Base-by-base conservation (phyloP, 2,888 invertebrate genomes). In the Parnassius apollo region DNA sequence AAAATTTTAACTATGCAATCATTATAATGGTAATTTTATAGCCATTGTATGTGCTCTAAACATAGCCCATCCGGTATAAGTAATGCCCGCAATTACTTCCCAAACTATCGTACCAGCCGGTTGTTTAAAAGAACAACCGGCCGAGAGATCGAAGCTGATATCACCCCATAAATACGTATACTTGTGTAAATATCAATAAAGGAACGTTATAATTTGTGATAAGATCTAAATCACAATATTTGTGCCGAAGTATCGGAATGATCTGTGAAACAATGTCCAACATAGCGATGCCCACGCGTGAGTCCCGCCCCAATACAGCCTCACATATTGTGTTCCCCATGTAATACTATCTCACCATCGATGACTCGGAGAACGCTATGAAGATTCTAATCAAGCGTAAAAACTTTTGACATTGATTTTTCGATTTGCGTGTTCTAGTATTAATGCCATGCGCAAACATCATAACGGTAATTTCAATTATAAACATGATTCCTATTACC, bases 131-230 rank as follows among this genome's bases (percentile, higher is more conserved):
- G 62, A 61, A 50, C 10, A 59, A 61, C 66, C 60, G 59, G 59
- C 58, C 62, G 69, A 53, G 65, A 73, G 72, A 76, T 77, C 67
- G 66, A 67, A 71, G 63, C 64, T 54, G 82, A 83, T 83, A 82
- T 57, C 69, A 73, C 73, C 74, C 71, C 72, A 52, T 55, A 69
- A 69, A 73, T 66, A 74, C 65, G 72, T 77, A 75, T 76, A 76
- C 78, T 74, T 79, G 80, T 82, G 88, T 89, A 88, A 89, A 89
- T 86, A 89, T 81, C 85, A 86, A 87, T 88, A 88, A 83, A 84
- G 81, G 78, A 84, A 83, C 88, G 84, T 90, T 88, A 90, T 89
- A 89, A 90, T 87, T 85, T 81, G 59, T 74, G 90, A 91, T 91
- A 89, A 71, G 75, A 91, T 90, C 88, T 83, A 75, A 72, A 71